Evolutionary conservation across 2,888 invertebrate genomes (phyloP).

Genomic region (Lysandra bellargus): DNA sequence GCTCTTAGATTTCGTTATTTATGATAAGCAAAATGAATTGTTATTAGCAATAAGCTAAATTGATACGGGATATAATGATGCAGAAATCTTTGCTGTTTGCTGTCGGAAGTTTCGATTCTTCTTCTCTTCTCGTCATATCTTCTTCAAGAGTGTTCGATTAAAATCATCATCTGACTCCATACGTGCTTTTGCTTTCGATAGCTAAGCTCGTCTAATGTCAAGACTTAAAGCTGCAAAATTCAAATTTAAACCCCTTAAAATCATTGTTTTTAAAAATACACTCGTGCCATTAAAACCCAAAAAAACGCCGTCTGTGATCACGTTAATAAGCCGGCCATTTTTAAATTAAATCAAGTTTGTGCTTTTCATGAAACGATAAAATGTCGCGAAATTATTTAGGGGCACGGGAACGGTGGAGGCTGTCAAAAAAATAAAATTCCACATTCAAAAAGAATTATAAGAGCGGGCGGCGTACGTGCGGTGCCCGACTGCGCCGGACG

Average conservation of each 20-base stretch:
- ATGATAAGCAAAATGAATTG: slow-evolving; percentile 23
- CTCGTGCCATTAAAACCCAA: background rate
- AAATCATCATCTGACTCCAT: background rate
- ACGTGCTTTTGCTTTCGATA: too few species aligned
- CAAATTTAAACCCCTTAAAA: background rate
- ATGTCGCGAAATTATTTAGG: slow-evolving; percentile 55
- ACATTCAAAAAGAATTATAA: slow-evolving; percentile 74
- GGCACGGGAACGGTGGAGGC: slow-evolving; percentile 50
- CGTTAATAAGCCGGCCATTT: background rate
- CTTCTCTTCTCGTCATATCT: background rate
- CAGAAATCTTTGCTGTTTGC: background rate
- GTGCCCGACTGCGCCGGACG: background rate
- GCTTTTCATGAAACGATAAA: slow-evolving; percentile 44
- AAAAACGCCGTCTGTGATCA: background rate
- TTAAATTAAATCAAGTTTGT: slow-evolving; percentile 20
- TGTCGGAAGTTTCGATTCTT: background rate
- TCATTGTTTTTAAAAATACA: background rate
- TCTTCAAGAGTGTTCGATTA: background rate
- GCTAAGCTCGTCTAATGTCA: too few species aligned
- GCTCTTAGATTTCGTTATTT: slow-evolving; percentile 31
- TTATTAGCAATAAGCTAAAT: slow-evolving; percentile 13
- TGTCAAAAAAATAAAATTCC: slow-evolving; percentile 75
- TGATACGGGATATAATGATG: background rate
- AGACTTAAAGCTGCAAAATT: background rate
- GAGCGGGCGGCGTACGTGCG: slow-evolving; percentile 62